These are phyloP conservation scores for Thalassophryne amazonica DNA, from an alignment of 2,797 vertebrate species.

Conservation along the genomic window DNA sequence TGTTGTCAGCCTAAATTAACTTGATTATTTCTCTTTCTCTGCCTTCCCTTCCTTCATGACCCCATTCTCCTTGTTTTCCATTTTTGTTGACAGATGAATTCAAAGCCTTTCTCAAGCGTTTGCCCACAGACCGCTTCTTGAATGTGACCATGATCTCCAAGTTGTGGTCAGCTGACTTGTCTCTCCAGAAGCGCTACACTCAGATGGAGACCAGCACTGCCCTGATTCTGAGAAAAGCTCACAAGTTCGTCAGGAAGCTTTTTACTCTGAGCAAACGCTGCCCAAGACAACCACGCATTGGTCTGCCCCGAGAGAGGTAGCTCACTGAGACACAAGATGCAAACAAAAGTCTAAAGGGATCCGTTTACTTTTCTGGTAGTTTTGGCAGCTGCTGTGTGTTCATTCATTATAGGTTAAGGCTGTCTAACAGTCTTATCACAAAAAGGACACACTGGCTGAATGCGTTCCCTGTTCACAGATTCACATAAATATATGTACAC, in stretches of 20 bases:
- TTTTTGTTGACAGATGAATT: conserved; percentile 83
- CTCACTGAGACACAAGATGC: not conserved
- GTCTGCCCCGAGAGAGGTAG: conserved; percentile 91
- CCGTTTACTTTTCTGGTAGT: not conserved
- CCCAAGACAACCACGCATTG: conserved; percentile 88
- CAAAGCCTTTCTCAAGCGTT: conserved; percentile 87
- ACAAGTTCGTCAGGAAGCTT: conserved; percentile 88
- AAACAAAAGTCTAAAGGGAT: conserved; percentile 3
- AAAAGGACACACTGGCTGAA: conserved; percentile 2
- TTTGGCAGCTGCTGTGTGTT: conserved; percentile 1
- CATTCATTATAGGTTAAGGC: conserved; percentile 21
- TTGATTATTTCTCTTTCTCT: not conserved
- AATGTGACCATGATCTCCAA: conserved; percentile 88
- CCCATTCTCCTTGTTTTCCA: too few species aligned
- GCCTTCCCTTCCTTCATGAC: not conserved
- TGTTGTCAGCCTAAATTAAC: conserved; percentile 11
- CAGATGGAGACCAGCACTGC: conserved; percentile 86
- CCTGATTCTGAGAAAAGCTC: conserved; percentile 84
- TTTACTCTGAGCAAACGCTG: conserved; percentile 96
- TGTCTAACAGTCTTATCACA: not conserved
- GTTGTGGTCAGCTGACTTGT: conserved; percentile 86
- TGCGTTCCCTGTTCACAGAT: conserved; percentile 5
- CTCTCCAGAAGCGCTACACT: conserved; percentile 88
- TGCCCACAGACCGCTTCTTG: conserved; percentile 88
- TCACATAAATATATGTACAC: not conserved